These are phyloP conservation scores for Rhynchonycteris naso DNA, from an alignment of 2,797 vertebrate genomes.

Conservation along the genomic window DNA sequence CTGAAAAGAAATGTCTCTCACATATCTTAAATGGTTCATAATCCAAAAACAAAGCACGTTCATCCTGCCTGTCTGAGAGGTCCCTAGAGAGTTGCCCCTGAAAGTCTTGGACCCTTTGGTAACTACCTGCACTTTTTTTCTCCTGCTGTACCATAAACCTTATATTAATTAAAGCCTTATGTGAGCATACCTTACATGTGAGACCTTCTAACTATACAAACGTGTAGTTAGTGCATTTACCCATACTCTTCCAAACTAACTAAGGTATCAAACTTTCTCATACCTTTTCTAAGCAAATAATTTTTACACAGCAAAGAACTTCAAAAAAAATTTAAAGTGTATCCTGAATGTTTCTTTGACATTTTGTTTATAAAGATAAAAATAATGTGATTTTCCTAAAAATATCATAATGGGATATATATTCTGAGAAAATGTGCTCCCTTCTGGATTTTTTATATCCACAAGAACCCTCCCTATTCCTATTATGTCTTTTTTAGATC, in stretches of 20 bases:
- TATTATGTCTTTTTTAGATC: neutral
- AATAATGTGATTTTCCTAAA: neutral
- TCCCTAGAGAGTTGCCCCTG: neutral
- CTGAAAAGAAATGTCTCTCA: neutral
- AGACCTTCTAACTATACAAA: neutral
- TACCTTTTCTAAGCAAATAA: neutral
- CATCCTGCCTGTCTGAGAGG: too few relatives aligned
- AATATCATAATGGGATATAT: neutral
- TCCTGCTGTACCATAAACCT: neutral
- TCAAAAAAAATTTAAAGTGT: neutral
- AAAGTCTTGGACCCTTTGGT: neutral
- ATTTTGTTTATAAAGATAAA: neutral
- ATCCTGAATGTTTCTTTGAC: neutral
- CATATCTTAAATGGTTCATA: neutral
- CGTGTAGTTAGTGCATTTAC: too few relatives aligned
- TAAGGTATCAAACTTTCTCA: neutral
- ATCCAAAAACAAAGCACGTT: neutral
- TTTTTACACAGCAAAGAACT: neutral
- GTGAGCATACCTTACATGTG: neutral
- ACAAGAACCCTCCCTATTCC: neutral
- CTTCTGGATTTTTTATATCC: neutral
- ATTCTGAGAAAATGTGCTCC: neutral
- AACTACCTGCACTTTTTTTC: neutral
- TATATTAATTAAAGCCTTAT: neutral
- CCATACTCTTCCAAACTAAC: neutral